Evolutionary conservation across 2,113 vertebrate genomes (phyloP), one percentile per base, ranked within the genome.

Genomic region (Lepidothrix coronata): DNA sequence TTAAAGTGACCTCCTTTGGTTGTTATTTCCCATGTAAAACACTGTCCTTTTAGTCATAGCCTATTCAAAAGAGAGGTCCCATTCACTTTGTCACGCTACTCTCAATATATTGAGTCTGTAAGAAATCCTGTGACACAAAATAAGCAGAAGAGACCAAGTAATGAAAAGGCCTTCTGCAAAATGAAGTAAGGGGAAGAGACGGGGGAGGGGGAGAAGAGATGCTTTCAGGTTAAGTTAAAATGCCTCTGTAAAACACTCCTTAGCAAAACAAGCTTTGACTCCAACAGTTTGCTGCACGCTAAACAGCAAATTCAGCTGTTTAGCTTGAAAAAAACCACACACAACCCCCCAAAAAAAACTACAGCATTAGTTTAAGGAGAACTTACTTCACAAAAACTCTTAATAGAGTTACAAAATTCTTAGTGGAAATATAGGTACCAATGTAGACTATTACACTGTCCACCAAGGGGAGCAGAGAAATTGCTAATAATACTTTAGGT

Each of bases 1-100:
- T 71, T 67, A 78, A 91, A 95, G 52, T 3, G 0, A 78, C 31
- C 35, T 71, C 66, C 82, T 85, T 74, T 51, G 51, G 63, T 43
- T 14, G 65, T 74, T 74, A 35, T 88, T 90, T 85, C 74, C 61
- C 55, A 84, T 74, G 59, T 54, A 94, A 84, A 87, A 77, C 22
- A 66, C 65, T 80, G 63, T 70, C 54, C 30, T 81, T 78, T 66
- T 54, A 77, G 59, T 58, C 63, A 77, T 1, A 78, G 44, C 22
- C 65, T 57, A 37, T 78, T 89, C 59, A 94, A 70, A 87, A 94
- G 30, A 22, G 63, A 62, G 3, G 41, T 67, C 61, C n/a, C 43
- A 89, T 89, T 93, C 85, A 85, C 65, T 87, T 61, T 58, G 27
- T 52, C 55, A 87, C 82, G 63, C 55, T 91, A 44, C 28, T 58